Percentiles rank a stretch among this genome's conserved stretches.
phyloP scores from a whole-genome alignment of 2,888 invertebrate genomes.

The Diarsia mendica region DNA sequence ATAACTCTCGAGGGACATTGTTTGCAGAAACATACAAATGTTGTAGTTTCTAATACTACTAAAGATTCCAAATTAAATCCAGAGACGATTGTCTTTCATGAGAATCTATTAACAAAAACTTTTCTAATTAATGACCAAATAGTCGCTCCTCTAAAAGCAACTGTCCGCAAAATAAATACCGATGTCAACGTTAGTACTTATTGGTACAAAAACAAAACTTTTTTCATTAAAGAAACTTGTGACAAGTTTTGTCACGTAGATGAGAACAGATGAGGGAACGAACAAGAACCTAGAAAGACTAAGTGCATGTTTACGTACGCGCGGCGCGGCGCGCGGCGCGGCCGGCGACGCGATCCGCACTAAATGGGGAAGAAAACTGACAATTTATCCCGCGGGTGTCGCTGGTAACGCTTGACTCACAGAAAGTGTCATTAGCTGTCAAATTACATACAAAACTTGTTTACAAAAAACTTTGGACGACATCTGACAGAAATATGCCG shows the following conservation, averaged over 20 bases:
- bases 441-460: background rate
- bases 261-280: slow-evolving; percentile 9
- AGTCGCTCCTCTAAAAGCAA: slow-evolving; percentile 1
- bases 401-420: no score
- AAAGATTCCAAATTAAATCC: background rate
- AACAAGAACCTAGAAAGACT: slow-evolving; percentile 28
- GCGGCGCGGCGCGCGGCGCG: no score
- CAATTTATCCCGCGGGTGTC: no score
- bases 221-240: slow-evolving; percentile 50
- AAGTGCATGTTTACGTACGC: no score
- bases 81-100: no score
- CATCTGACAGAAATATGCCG: background rate
- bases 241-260: slow-evolving; percentile 46
- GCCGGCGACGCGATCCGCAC: no score
- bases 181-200: background rate
- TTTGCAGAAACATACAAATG: background rate
- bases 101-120: background rate
- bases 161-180: slow-evolving; percentile 23
- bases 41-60: background rate
- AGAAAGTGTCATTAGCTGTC: background rate
- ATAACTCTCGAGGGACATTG: background rate
- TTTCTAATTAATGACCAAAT: slow-evolving; percentile 13
- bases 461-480: background rate
- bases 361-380: no score
- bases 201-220: slow-evolving; percentile 42